phyloP scores from a whole-genome alignment of 37 sponge, comb jelly and placozoan species.

The Chondrilla cf. caribensis region DNA sequence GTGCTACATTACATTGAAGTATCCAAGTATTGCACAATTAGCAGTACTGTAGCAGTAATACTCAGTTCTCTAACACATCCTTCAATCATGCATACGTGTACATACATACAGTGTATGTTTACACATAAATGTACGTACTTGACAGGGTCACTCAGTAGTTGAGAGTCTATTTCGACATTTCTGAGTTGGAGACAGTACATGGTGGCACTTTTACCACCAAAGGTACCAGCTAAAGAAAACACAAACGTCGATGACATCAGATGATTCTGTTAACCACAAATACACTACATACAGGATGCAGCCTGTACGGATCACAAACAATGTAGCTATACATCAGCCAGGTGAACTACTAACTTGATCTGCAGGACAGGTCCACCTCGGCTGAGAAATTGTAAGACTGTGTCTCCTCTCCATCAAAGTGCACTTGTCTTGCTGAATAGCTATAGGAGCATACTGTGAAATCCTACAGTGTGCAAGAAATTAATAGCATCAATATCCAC shows the following conservation, averaged over 20 bases:
- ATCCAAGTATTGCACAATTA: too few species aligned
- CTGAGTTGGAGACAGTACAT: slow-evolving; percentile 28
- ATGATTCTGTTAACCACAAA: too few species aligned
- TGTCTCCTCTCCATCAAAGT: slow-evolving; percentile 15
- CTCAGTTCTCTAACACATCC: too few species aligned
- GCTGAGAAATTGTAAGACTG: not conserved
- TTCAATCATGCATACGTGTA: too few species aligned
- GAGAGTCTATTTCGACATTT: not conserved
- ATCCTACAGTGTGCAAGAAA: not conserved
- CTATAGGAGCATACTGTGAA: not conserved
- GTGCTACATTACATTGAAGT: too few species aligned
- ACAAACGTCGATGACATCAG: not conserved
- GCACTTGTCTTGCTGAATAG: not conserved
- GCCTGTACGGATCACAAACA: too few species aligned
- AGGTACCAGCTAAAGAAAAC: slow-evolving; percentile 24
- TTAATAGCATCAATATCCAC: not conserved
- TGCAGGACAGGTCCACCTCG: slow-evolving; percentile 15
- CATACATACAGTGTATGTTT: too few species aligned
- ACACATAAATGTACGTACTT: not conserved
- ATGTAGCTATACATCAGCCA: not conserved
- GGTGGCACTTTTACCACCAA: slow-evolving; percentile 6
- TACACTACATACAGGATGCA: not conserved
- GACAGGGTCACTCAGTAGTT: not conserved
- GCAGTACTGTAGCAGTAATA: too few species aligned
- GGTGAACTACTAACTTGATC: slow-evolving; percentile 14